Evolutionary conservation across 1,140 invertebrate species (phyloP), one percentile per base, ranked within the genome.

Genomic region (Helicorthomorpha holstii): DNA sequence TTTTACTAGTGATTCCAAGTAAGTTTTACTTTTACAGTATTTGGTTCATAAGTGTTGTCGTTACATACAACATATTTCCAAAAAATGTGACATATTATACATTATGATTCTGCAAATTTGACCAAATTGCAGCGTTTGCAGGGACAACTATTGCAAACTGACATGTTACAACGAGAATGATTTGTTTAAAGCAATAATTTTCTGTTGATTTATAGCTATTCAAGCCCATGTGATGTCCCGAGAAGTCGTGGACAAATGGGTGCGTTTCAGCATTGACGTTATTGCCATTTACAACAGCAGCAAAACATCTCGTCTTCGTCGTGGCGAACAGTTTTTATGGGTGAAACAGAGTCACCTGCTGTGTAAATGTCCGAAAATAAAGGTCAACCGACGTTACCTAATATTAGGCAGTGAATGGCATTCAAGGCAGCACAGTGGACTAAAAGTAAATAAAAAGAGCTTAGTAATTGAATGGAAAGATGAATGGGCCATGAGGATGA

Each of bases 301-400:
- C 21, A 59, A 58, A 48, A 49, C 34, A 46, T 58, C 52, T 38
- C 41, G 2, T 23, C 42, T 83, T 59, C 65, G 74, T 68, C 64
- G 79, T 57, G 79, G 80, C 51, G 74, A 78, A 56, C 75, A 80
- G 60, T 75, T 76, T 48, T 77, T 94, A 53, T 86, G 82, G 77
- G 82, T 95, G 56, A 82, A 79, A 63, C 73, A 77, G 61, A 69
- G 73, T 46, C 86, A 95, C 70, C 73, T 95, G 56, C 79, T 80
- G 50, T 97, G 92, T 75, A 92, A 86, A 73, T 97, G 92, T 73
- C 92, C 91, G 52, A 92, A 89, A 72, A 81, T 96, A 63, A 91
- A 85, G 65, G 73, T 81, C 21, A 81, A 85, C 74, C 80, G 85
- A 63, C 82, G 83, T 45, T 92, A 92, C 70, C 74, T 92, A 69